A percentile compares a stretch with the other conserved stretches of the same genome.
Conservation (phyloP, 2,113 vertebrate genomes). For the Microtus pennsylvanicus region DNA sequence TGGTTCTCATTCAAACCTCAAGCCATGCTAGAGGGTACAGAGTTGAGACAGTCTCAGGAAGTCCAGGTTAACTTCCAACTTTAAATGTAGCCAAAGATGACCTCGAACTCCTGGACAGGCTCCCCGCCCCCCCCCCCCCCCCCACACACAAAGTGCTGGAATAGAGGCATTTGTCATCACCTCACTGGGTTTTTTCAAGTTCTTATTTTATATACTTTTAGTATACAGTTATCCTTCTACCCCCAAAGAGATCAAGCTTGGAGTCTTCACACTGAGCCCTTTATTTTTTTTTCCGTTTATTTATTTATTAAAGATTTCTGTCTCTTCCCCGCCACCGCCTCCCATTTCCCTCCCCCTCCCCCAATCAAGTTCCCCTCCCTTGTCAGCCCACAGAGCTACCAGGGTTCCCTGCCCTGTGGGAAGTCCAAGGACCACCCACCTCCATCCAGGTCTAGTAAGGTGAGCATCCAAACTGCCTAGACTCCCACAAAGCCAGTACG, state of each 20-base stretch:
- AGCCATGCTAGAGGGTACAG: neutral
- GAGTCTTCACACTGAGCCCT: neutral
- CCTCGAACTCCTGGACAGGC: neutral
- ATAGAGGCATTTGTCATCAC: neutral
- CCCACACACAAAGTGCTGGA: neutral
- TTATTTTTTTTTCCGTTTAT: no score
- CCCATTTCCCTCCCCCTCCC: no score
- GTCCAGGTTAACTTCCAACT: neutral
- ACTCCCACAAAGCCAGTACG: no score
- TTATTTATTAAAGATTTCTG: no score
- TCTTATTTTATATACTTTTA: neutral
- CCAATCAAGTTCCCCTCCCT: no score
- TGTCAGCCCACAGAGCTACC: no score
- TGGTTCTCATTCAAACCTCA: neutral
- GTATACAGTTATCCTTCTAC: neutral
- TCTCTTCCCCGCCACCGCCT: no score
- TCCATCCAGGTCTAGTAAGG: no score
- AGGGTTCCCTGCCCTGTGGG: no score
- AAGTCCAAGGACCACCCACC: no score
- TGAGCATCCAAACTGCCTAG: no score
- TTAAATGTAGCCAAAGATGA: neutral
- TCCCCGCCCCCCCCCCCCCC: neutral
- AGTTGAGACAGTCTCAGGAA: neutral
- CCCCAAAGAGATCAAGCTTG: neutral
- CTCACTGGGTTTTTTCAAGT: neutral